These are phyloP conservation scores for Leptinotarsa juncta DNA, from an alignment of 2,888 invertebrate genomes.

Conservation along the genomic window DNA sequence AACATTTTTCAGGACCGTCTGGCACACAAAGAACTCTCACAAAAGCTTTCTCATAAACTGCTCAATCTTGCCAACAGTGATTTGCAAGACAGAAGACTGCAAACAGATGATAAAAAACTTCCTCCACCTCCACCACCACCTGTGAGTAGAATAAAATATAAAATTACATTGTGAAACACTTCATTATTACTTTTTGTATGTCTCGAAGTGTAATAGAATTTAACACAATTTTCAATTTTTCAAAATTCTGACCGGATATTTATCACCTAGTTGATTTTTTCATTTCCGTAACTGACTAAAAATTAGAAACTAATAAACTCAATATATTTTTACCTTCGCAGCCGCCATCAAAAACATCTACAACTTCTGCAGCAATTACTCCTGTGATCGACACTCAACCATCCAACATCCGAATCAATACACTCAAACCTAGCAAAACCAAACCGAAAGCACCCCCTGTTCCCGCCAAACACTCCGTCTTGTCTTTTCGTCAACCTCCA, in stretches of 20 bases:
- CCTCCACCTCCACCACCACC: constrained; percentile 74
- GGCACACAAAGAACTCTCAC: constrained; percentile 55
- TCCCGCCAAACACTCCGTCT: constrained; percentile 61
- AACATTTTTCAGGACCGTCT: constrained; percentile 58
- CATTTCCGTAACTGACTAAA: too few relatives aligned
- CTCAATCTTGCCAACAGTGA: constrained; percentile 51
- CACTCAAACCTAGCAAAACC: constrained; percentile 51
- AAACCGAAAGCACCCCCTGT: constrained; percentile 63
- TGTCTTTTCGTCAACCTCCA: constrained; percentile 63
- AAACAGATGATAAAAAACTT: constrained; percentile 31
- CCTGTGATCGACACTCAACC: constrained; percentile 6
- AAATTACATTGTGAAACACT: neutral
- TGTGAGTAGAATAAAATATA: constrained; percentile 62
- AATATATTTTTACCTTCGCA: constrained; percentile 32
- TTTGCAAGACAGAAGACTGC: constrained; percentile 52
- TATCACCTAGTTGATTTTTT: too few relatives aligned
- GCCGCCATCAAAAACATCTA: constrained; percentile 46
- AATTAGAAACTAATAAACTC: too few relatives aligned
- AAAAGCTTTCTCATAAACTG: constrained; percentile 58
- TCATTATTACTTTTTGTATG: too few relatives aligned
- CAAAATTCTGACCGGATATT: too few relatives aligned
- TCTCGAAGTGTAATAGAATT: too few relatives aligned
- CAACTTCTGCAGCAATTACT: constrained; percentile 17
- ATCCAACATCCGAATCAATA: constrained; percentile 44
- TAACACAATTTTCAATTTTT: too few relatives aligned